These are phyloP conservation scores for Litoditis marina DNA, from an alignment of 2,888 invertebrate genomes.

Conservation along the genomic window DNA sequence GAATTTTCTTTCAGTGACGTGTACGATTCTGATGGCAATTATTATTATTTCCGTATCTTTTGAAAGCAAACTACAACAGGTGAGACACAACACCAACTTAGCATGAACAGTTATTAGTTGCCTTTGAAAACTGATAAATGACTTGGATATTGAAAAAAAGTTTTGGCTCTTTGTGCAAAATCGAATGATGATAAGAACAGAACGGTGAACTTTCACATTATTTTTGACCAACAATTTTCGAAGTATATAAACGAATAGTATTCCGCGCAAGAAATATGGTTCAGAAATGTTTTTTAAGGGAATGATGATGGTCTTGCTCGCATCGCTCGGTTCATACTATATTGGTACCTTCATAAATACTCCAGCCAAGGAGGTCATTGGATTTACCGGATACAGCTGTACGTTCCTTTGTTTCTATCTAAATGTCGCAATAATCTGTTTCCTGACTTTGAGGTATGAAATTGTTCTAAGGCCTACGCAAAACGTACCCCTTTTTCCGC, in stretches of 20 bases:
- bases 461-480: too few relatives aligned
- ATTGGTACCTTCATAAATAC: not conserved
- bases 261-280: too few relatives aligned
- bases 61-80: conserved; percentile 82
- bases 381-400: not conserved
- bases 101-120: conserved; percentile 76
- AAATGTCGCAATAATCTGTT: too few relatives aligned
- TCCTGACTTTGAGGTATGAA: too few relatives aligned
- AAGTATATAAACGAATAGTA: too few relatives aligned
- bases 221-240: too few relatives aligned
- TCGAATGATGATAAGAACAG: too few relatives aligned
- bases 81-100: conserved; percentile 75
- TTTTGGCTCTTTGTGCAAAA: too few relatives aligned
- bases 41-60: conserved; percentile 93
- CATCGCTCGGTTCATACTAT: not conserved
- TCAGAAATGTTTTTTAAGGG: not conserved
- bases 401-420: not conserved
- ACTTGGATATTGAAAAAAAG: too few relatives aligned
- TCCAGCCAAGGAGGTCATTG: not conserved
- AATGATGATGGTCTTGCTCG: not conserved
- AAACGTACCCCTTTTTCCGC: too few relatives aligned
- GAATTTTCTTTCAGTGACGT: conserved; percentile 66
- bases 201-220: too few relatives aligned
- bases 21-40: conserved; percentile 78
- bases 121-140: not conserved